Evolutionary conservation across 2,888 invertebrate genomes (phyloP), one percentile per base, ranked within the genome.

Genomic region (Horisme vitalbata): DNA sequence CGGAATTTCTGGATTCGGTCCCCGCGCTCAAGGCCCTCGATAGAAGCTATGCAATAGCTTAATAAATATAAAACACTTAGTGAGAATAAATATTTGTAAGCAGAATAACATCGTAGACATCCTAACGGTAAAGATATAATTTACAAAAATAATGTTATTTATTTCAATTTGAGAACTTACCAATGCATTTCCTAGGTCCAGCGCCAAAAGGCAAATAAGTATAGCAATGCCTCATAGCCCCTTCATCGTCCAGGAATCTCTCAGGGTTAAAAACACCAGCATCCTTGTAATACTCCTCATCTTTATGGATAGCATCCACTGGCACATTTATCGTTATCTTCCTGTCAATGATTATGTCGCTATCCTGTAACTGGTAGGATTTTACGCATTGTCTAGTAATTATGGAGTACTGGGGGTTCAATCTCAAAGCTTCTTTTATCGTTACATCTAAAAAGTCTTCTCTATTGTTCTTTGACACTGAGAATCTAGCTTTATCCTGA

Each of bases 161-260:
- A 2, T 18, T 18, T 18, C 18, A 4, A 2, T 18, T 4, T 5
- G 6, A 18, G 0, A 18, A 65, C 83, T 79, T 65, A 89, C 88
- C 87, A 52, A 84, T 66, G 57, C 88, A 89, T 70, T 81, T 86
- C 41, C 85, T 80, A 14, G 87, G 86, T 30, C 90, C 90, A 8
- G 75, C 79, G 23, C 90, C 88, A 57, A 86, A 90, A 3, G 89
- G 86, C 38, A 88, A 61, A 61, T 74, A 88, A 0, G 79, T 59
- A 46, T 72, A 77, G 33, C 72, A 67, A 45, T 76, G 72, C 12
- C 63, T 68, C 0, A 63, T 57, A 0, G 68, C 55, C 15, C 59
- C 65, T 28, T 74, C 71, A 12, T 66, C 70, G 38, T 71, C 63
- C 41, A 75, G 60, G 60, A 84, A 87, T 32, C 90, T 71, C n/a